These are phyloP conservation scores for Leiothrix lutea DNA, from an alignment of 2,113 vertebrate genomes.

Conservation along the genomic window DNA sequence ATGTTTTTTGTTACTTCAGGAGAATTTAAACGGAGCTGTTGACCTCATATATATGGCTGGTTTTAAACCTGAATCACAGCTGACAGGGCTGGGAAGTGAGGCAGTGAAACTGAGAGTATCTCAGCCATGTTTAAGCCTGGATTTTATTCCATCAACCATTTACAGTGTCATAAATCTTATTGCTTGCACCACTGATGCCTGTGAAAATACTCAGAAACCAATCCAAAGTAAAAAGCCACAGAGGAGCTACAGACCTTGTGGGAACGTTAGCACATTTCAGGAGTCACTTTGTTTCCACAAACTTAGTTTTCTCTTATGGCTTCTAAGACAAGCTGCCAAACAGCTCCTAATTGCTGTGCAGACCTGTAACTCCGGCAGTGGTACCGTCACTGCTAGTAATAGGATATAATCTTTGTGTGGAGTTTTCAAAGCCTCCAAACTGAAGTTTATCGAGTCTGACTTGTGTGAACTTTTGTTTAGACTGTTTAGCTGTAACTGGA, in stretches of 20 bases:
- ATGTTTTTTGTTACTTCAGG: background rate
- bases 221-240: background rate
- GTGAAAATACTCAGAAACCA: background rate
- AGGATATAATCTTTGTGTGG: background rate
- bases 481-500: background rate
- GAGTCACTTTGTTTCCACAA: background rate
- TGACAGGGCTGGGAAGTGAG: background rate
- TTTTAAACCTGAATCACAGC: background rate
- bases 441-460: background rate
- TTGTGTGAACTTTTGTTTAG: background rate
- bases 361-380: background rate
- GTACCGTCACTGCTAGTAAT: background rate
- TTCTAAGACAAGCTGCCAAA: background rate
- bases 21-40: background rate
- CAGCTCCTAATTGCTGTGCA: background rate
- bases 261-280: background rate
- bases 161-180: background rate
- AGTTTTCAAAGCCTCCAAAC: background rate
- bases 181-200: background rate
- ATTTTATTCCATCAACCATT: background rate
- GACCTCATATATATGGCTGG: background rate
- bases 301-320: background rate
- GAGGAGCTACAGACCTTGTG: background rate
- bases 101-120: background rate
- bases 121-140: background rate